A percentile compares a stretch with the other conserved stretches of the same genome.
Evolutionary conservation across 2,888 invertebrate genomes (phyloP).

Genomic region (Sesamia inferens): DNA sequence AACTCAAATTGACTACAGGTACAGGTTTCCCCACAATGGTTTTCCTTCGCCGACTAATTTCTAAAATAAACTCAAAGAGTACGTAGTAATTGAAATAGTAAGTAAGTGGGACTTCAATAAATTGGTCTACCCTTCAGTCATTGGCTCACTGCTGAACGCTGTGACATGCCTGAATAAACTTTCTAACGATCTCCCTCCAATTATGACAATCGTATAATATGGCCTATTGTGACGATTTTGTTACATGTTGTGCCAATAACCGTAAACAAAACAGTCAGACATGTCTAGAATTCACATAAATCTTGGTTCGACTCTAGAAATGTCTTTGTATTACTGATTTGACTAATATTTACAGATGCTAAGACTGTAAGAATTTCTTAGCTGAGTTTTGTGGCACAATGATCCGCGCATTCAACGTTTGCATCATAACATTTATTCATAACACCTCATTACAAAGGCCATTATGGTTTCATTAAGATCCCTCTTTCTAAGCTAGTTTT

Average conservation of each 20-base stretch:
- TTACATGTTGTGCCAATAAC: background rate
- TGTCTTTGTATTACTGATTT: background rate
- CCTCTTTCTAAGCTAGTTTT: background rate
- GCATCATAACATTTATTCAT: slow-evolving; percentile 53
- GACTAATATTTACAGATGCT: slow-evolving; percentile 31
- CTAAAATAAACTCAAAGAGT: background rate
- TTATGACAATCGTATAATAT: background rate
- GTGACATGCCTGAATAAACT: background rate
- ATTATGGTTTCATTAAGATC: slow-evolving; percentile 12
- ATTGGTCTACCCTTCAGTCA: background rate
- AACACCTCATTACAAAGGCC: slow-evolving; percentile 30
- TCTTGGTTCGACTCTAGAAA: background rate
- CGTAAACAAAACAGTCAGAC: background rate
- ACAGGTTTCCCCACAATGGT: background rate
- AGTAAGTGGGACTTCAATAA: background rate
- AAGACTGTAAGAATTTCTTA: slow-evolving; percentile 20
- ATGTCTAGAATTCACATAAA: background rate
- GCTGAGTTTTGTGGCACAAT: slow-evolving; percentile 12
- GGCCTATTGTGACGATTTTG: background rate
- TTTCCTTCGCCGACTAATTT: background rate
- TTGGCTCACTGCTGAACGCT: background rate
- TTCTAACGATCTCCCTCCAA: background rate
- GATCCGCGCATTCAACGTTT: slow-evolving; percentile 16
- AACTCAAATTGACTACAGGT: background rate
- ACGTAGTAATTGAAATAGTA: background rate